phyloP scores from a whole-genome alignment of 2,888 invertebrate species.

The Eupeodes latifasciatus region DNA sequence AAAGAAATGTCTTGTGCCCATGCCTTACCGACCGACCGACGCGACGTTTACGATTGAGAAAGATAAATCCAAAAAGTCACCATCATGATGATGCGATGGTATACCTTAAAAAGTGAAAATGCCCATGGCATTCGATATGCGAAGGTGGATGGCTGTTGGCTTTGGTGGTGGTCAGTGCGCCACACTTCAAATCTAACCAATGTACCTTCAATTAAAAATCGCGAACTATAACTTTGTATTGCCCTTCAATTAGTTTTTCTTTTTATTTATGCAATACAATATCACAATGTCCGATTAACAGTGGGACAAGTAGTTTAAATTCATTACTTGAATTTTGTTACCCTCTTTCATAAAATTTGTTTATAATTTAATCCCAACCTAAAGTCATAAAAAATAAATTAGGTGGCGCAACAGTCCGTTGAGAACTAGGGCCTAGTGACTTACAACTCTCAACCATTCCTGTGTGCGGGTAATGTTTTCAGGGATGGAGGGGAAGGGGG shows the following conservation, averaged over 20 bases:
- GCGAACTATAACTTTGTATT: slow-evolving; percentile 36
- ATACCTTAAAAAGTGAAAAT: slow-evolving; percentile 47
- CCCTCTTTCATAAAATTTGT: too few species aligned
- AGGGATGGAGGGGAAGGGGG: too few species aligned
- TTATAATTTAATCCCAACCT: too few species aligned
- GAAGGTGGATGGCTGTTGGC: slow-evolving; percentile 47
- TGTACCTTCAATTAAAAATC: slow-evolving; percentile 57
- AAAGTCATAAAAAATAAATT: too few species aligned
- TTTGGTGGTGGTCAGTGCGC: slow-evolving; percentile 50
- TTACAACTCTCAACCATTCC: too few species aligned
- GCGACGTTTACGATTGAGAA: neutral
- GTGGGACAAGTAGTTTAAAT: neutral
- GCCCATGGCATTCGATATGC: slow-evolving; percentile 62
- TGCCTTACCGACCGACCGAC: neutral
- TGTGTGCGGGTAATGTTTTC: too few species aligned
- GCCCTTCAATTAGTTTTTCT: slow-evolving; percentile 62
- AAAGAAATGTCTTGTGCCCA: slow-evolving; percentile 37
- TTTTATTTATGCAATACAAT: neutral
- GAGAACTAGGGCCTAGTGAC: too few species aligned
- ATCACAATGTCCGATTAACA: neutral
- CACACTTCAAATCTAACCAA: slow-evolving; percentile 31
- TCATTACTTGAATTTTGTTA: too few species aligned
- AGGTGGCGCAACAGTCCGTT: too few species aligned
- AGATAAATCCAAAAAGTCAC: slow-evolving; percentile 28
- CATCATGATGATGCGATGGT: slow-evolving; percentile 1